Percentiles rank a stretch among this genome's conserved stretches.
Conservation (phyloP, 2,888 invertebrate genomes). For the Rhodophaea formosa region DNA sequence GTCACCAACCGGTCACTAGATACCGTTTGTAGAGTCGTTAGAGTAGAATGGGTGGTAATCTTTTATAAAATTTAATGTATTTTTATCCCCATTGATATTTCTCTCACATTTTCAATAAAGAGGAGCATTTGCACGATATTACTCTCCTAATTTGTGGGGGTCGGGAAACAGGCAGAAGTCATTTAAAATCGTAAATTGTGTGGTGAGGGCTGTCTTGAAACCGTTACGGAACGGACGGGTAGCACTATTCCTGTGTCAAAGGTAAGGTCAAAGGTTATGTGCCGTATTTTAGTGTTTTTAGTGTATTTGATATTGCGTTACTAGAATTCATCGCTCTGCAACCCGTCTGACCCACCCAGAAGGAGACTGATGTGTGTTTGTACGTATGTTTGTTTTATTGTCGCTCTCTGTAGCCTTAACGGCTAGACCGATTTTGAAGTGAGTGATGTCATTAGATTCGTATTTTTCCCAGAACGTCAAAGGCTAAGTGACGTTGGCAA, state of each 20-base stretch:
- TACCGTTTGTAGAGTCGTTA: no score
- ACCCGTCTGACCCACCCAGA: no score
- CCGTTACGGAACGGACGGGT: neutral
- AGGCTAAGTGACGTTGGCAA: no score
- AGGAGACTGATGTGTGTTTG: no score
- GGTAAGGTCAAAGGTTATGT: neutral
- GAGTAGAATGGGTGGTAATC: no score
- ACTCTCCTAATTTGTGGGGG: slow-evolving; percentile 9
- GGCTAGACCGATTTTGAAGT: no score
- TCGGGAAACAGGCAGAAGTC: slow-evolving; percentile 1
- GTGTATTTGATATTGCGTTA: neutral
- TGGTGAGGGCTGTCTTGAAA: neutral
- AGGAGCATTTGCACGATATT: neutral
- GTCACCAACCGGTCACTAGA: neutral
- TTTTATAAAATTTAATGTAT: neutral
- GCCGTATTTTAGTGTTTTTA: neutral
- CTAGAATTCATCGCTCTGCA: neutral
- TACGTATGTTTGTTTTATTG: no score
- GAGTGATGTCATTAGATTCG: no score
- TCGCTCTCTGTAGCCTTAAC: no score
- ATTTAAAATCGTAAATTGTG: slow-evolving; percentile 6
- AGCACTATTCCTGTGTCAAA: neutral
- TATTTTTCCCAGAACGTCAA: no score
- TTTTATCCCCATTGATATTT: neutral
- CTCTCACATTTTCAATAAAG: neutral